Evolutionary conservation across 1,140 invertebrate genomes (phyloP).

Genomic region (Drosophila sturtevanti): DNA sequence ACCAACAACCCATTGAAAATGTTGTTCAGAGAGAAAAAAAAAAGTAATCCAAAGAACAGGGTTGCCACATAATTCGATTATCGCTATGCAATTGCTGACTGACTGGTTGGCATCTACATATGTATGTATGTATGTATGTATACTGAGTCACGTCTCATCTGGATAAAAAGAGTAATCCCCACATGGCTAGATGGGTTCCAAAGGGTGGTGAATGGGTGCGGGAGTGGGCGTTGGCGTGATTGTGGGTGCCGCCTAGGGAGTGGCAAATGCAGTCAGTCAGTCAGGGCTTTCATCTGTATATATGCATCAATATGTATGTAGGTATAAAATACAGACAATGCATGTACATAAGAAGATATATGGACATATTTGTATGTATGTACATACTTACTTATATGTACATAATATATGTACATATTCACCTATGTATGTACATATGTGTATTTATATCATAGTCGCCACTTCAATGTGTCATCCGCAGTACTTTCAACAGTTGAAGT

Average conservation of each 20-base stretch:
- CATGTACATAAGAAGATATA: background rate
- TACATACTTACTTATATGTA: background rate
- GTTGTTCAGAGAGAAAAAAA: background rate
- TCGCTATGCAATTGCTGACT: conserved; percentile 57
- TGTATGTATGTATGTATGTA: background rate
- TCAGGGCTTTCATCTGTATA: background rate
- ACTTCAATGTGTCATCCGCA: conserved; percentile 56
- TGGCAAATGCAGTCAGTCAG: conserved; percentile 2
- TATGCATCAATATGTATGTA: background rate
- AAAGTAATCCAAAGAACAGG: conserved; percentile 19
- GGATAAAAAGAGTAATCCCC: conserved; percentile 30
- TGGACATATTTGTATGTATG: conserved; percentile 14
- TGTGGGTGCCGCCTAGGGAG: conserved; percentile 19
- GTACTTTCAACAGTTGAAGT: background rate
- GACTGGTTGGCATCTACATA: background rate
- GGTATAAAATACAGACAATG: too few species aligned
- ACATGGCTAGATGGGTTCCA: background rate
- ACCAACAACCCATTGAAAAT: background rate
- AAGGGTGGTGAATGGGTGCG: conserved; percentile 1
- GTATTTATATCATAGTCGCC: background rate
- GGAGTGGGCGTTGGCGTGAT: conserved; percentile 18
- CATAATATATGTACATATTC: too few species aligned
- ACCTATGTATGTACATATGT: background rate
- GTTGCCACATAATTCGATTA: conserved; percentile 76
- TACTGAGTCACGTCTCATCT: conserved; percentile 31